These are phyloP conservation scores for Coptotermes formosanus DNA, from an alignment of 1,140 invertebrate genomes.

Conservation along the genomic window DNA sequence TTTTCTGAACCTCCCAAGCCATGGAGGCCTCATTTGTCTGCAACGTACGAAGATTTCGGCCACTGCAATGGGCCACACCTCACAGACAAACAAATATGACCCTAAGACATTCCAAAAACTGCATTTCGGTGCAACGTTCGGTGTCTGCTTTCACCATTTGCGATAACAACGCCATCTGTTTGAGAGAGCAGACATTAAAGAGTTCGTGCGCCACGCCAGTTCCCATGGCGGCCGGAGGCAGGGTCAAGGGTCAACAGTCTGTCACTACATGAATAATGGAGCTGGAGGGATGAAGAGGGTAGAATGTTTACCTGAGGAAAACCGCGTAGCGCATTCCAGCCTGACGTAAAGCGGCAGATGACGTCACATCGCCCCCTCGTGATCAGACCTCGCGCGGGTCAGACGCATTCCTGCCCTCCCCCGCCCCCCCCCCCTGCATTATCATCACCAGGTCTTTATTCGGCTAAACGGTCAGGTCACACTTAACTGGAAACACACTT, in stretches of 20 bases:
- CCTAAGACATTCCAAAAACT: too few species aligned
- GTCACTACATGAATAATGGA: constrained; percentile 3
- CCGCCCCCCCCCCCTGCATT: not conserved
- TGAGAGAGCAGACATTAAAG: too few species aligned
- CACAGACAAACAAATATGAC: too few species aligned
- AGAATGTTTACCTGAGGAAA: constrained; percentile 16
- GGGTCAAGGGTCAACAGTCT: not conserved
- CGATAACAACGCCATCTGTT: too few species aligned
- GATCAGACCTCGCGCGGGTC: not conserved
- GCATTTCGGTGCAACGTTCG: too few species aligned
- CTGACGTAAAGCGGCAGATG: not conserved
- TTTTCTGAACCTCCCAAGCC: too few species aligned
- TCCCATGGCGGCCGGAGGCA: not conserved
- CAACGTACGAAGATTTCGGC: too few species aligned
- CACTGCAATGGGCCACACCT: too few species aligned
- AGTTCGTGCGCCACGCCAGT: not conserved
- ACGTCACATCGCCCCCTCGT: constrained; percentile 8
- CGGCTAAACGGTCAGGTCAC: not conserved
- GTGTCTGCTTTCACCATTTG: too few species aligned
- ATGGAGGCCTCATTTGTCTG: too few species aligned
- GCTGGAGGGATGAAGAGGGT: not conserved
- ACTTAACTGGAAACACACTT: not conserved
- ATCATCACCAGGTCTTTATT: not conserved
- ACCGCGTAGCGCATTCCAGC: not conserved
- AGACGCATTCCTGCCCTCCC: not conserved